These are phyloP conservation scores for Ormyrus thymus DNA, from an alignment of 2,888 invertebrate species.

Conservation along the genomic window DNA sequence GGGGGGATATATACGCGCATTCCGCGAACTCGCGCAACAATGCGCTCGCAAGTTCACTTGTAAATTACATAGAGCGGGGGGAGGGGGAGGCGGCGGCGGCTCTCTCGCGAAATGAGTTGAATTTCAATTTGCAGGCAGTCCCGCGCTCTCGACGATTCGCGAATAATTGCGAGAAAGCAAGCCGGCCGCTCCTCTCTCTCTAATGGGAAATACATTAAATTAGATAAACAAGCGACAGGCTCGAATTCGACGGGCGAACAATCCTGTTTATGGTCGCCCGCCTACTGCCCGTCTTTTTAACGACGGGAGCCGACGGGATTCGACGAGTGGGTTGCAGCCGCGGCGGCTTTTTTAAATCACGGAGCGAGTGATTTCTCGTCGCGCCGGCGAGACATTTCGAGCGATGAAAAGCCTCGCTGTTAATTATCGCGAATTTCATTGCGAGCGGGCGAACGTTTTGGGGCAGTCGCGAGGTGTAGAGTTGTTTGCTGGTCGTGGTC, in stretches of 20 bases:
- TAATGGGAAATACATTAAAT: constrained; percentile 43
- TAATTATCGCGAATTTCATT: too few species aligned
- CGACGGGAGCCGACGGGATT: too few species aligned
- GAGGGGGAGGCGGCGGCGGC: not conserved
- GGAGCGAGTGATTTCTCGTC: too few species aligned
- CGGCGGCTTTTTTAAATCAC: too few species aligned
- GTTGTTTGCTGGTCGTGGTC: too few species aligned
- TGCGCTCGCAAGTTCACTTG: constrained; percentile 51
- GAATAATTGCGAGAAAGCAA: constrained; percentile 39
- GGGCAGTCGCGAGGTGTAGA: too few species aligned
- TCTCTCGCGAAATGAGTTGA: constrained; percentile 49
- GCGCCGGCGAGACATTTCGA: too few species aligned
- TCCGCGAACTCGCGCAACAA: constrained; percentile 38
- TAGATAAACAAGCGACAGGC: constrained; percentile 29
- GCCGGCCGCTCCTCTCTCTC: not conserved
- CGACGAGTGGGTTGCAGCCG: too few species aligned
- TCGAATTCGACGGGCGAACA: not conserved
- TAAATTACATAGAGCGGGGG: constrained; percentile 49
- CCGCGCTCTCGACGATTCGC: constrained; percentile 20
- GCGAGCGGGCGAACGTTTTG: too few species aligned
- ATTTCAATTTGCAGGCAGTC: constrained; percentile 51
- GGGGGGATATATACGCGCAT: constrained; percentile 12
- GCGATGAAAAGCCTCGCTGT: too few species aligned
- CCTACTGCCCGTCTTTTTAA: too few species aligned
- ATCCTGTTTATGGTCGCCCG: not conserved